These are phyloP conservation scores for Enteromius afrohamiltoni DNA, from an alignment of 2,797 vertebrate genomes.

Conservation along the genomic window DNA sequence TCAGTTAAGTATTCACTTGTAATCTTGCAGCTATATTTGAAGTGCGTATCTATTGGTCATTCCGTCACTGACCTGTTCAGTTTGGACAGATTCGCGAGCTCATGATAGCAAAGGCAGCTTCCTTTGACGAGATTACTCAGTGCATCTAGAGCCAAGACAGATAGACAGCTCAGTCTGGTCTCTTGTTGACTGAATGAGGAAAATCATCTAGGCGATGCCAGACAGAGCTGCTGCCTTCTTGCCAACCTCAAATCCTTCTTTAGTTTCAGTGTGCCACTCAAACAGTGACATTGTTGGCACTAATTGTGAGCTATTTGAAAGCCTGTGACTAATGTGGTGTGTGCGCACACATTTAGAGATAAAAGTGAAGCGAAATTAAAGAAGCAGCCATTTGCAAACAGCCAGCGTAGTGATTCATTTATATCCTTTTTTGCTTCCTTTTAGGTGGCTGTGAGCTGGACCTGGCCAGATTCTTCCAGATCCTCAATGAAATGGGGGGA, in stretches of 20 bases:
- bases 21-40: constrained; percentile 1
- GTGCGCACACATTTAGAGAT: constrained; percentile 29
- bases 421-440: not conserved
- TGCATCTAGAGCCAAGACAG: constrained; percentile 34
- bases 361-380: constrained; percentile 5
- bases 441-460: constrained; percentile 98
- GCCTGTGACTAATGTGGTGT: constrained; percentile 34
- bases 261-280: constrained; percentile 50
- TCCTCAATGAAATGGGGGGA: constrained; percentile 99
- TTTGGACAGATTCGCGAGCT: constrained; percentile 33
- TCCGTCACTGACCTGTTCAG: constrained; percentile 22
- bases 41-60: constrained; percentile 41
- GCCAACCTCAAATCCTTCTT: constrained; percentile 42
- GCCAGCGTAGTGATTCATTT: not conserved
- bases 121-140: constrained; percentile 51
- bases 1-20: not conserved
- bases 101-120: not conserved
- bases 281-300: constrained; percentile 35
- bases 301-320: not conserved
- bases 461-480: constrained; percentile 97
- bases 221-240: constrained; percentile 23
- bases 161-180: constrained; percentile 37
- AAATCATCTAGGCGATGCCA: constrained; percentile 33
- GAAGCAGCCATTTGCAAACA: not conserved
- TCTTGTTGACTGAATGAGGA: constrained; percentile 38